phyloP scores from a whole-genome alignment of 2,888 invertebrate genomes.

The Pseudococcus longispinus region DNA sequence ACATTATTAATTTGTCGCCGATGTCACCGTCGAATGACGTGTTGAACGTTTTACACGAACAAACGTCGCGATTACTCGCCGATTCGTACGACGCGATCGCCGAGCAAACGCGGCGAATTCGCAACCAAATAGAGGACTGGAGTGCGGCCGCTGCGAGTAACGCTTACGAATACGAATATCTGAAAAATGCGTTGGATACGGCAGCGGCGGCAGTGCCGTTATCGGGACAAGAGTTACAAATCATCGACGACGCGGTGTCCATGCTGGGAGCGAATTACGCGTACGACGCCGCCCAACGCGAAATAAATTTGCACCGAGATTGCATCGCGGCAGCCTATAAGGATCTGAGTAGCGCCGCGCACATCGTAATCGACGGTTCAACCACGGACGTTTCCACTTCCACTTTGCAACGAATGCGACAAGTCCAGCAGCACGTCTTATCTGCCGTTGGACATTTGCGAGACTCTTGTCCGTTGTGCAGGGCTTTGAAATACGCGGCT shows the following conservation, averaged over 20 bases:
- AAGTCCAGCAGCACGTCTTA: background rate
- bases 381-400: background rate
- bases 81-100: background rate
- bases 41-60: background rate
- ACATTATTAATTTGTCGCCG: background rate
- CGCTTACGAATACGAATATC: background rate
- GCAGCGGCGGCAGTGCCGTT: background rate
- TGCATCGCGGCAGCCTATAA: background rate
- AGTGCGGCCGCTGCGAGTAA: background rate
- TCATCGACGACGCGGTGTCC: background rate
- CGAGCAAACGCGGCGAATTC: background rate
- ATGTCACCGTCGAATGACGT: background rate
- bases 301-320: background rate
- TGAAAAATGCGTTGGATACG: background rate
- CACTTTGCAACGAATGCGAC: background rate
- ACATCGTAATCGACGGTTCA: background rate
- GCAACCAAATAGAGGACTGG: background rate
- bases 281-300: background rate
- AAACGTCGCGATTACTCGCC: background rate
- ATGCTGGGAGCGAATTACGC: background rate
- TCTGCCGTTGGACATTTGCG: background rate
- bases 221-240: background rate
- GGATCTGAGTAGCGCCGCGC: background rate
- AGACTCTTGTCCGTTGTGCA: slow-evolving; percentile 32
- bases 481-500: slow-evolving; percentile 7